These are phyloP conservation scores for Cantharis rufa DNA, from an alignment of 2,888 invertebrate species.

Conservation along the genomic window DNA sequence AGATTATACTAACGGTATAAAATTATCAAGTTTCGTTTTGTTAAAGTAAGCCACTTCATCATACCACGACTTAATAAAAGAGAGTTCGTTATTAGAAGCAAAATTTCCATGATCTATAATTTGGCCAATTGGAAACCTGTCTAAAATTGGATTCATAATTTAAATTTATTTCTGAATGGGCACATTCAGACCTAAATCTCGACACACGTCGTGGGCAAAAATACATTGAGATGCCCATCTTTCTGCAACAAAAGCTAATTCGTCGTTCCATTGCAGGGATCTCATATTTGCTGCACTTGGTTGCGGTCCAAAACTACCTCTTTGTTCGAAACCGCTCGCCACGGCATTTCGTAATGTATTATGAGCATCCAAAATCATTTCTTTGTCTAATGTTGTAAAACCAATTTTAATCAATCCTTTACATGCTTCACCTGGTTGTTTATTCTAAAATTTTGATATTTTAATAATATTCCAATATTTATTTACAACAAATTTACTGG, in stretches of 20 bases:
- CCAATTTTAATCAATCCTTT: slow-evolving; percentile 42
- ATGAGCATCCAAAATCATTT: slow-evolving; percentile 52
- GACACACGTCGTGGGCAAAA: slow-evolving; percentile 51
- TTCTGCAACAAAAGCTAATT: slow-evolving; percentile 53
- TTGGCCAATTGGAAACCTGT: slow-evolving; percentile 55
- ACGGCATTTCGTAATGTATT: slow-evolving; percentile 53
- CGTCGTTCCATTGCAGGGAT: slow-evolving; percentile 52
- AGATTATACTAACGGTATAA: slow-evolving; percentile 38
- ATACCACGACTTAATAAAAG: slow-evolving; percentile 50
- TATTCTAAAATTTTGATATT: slow-evolving; percentile 13
- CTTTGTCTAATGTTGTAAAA: slow-evolving; percentile 49
- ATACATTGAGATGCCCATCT: slow-evolving; percentile 56
- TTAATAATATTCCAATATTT: not conserved
- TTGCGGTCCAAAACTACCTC: slow-evolving; percentile 54
- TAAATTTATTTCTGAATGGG: not conserved
- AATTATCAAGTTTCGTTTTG: slow-evolving; percentile 34
- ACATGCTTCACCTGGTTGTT: slow-evolving; percentile 38
- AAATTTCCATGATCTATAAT: slow-evolving; percentile 50
- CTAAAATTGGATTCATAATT: slow-evolving; percentile 37
- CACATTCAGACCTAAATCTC: slow-evolving; percentile 44
- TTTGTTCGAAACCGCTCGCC: slow-evolving; percentile 48
- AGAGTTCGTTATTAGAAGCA: slow-evolving; percentile 44
- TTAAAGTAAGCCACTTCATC: slow-evolving; percentile 48
- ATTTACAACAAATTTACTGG: slow-evolving; percentile 18
- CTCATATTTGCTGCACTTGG: slow-evolving; percentile 53